phyloP scores from a whole-genome alignment of 1,140 invertebrate species.

The Hyles euphorbiae region DNA sequence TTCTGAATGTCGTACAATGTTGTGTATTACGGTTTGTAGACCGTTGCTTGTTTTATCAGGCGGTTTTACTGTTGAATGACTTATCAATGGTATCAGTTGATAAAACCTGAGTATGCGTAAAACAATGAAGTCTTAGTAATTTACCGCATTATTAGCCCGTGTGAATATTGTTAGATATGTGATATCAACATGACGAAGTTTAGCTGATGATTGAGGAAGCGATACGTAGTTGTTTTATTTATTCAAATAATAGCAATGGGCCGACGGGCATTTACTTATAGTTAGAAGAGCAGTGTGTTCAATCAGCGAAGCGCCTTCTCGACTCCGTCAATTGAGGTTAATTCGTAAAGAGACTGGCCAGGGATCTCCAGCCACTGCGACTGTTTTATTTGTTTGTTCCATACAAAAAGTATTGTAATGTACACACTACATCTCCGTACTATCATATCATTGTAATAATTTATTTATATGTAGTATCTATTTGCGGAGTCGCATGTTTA shows the following conservation, averaged over 20 bases:
- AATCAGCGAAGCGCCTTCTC: slow-evolving; percentile 70
- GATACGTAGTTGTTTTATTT: slow-evolving; percentile 14
- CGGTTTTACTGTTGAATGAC: too few species aligned
- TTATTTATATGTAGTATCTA: not conserved
- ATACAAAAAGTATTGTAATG: slow-evolving; percentile 24
- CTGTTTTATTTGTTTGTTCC: slow-evolving; percentile 68
- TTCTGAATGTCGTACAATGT: too few species aligned
- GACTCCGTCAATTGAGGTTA: slow-evolving; percentile 71
- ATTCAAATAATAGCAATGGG: slow-evolving; percentile 28
- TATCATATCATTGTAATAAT: not conserved
- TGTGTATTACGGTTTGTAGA: too few species aligned
- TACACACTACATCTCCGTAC: too few species aligned
- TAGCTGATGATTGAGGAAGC: not conserved
- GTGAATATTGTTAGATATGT: too few species aligned
- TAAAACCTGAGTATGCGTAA: too few species aligned
- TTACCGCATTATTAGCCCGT: too few species aligned
- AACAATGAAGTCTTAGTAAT: too few species aligned
- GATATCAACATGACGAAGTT: too few species aligned
- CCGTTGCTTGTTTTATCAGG: too few species aligned
- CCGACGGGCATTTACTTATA: slow-evolving; percentile 34
- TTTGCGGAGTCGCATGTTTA: too few species aligned
- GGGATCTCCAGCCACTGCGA: slow-evolving; percentile 57
- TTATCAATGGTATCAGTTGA: too few species aligned
- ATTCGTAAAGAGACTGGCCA: slow-evolving; percentile 67
- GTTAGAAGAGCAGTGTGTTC: slow-evolving; percentile 52